Evolutionary conservation across 2,888 invertebrate genomes (phyloP).

Genomic region (Zaprionus obscuricornis): DNA sequence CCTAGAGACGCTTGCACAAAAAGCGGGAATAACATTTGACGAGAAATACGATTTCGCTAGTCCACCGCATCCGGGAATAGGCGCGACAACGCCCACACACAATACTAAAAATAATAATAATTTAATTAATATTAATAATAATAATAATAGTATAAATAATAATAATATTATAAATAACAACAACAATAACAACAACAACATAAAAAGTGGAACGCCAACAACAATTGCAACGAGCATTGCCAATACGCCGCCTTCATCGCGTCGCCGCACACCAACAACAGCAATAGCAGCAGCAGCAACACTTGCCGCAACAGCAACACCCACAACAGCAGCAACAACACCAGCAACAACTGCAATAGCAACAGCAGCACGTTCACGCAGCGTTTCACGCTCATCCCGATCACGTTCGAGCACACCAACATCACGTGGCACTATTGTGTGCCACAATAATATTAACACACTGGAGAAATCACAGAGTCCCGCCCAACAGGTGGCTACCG

Average conservation of each 20-base stretch:
- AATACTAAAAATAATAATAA: constrained; percentile 39
- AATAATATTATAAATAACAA: constrained; percentile 24
- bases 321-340: no score
- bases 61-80: constrained; percentile 78
- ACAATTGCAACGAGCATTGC: no score
- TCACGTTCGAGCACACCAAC: constrained; percentile 57
- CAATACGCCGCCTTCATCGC: constrained; percentile 21
- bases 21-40: constrained; percentile 89
- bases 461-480: constrained; percentile 87
- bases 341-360: constrained; percentile 18
- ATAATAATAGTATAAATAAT: constrained; percentile 15
- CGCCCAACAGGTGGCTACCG: constrained; percentile 82
- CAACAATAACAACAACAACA: constrained; percentile 32
- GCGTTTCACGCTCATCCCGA: constrained; percentile 42
- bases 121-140: constrained; percentile 18
- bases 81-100: constrained; percentile 35
- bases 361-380: constrained; percentile 37
- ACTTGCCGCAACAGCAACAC: constrained; percentile 20
- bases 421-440: constrained; percentile 28
- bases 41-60: constrained; percentile 89
- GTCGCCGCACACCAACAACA: constrained; percentile 2
- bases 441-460: constrained; percentile 81
- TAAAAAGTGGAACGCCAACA: constrained; percentile 22
- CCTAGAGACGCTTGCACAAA: constrained; percentile 89
- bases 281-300: constrained; percentile 13